Percentiles rank a stretch among this genome's conserved stretches.
Evolutionary conservation across 2,888 invertebrate species (phyloP).

Genomic region (Muschampia plurimacula): DNA sequence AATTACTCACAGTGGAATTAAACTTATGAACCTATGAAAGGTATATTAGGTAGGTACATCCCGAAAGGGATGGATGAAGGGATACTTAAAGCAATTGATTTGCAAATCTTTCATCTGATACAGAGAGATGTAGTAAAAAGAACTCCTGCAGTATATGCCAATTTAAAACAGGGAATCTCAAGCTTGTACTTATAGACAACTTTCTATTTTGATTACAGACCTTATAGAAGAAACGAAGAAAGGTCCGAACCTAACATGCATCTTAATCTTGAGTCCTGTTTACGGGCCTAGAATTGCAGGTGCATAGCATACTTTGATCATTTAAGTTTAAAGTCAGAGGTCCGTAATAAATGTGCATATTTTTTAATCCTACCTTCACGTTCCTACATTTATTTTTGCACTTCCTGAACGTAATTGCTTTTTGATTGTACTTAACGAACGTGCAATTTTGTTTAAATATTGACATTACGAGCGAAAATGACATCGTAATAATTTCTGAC

Average conservation of each 20-base stretch:
- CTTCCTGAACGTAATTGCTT: constrained; percentile 33
- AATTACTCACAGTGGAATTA: constrained; percentile 28
- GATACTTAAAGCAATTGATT: constrained; percentile 12
- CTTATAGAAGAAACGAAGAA: too few species aligned
- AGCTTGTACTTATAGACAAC: too few species aligned
- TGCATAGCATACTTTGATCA: neutral
- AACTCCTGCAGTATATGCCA: neutral
- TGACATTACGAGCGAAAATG: constrained; percentile 28
- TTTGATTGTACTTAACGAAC: constrained; percentile 35
- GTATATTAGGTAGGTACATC: neutral
- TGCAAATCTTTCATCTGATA: neutral
- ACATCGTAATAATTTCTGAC: constrained; percentile 31
- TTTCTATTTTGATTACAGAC: too few species aligned
- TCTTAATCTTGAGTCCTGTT: too few species aligned
- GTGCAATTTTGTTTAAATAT: constrained; percentile 31
- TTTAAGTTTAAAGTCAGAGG: neutral
- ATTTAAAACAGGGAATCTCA: too few species aligned
- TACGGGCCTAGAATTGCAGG: too few species aligned
- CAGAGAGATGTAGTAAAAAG: neutral
- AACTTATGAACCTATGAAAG: constrained; percentile 11
- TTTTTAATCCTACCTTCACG: constrained; percentile 11
- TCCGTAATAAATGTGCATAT: neutral
- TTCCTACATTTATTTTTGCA: constrained; percentile 17
- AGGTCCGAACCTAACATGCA: too few species aligned
- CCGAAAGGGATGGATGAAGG: neutral